A percentile compares a stretch with the other conserved stretches of the same genome.
phyloP scores from a whole-genome alignment of 2,888 invertebrate genomes.

The Trilocha varians region DNA sequence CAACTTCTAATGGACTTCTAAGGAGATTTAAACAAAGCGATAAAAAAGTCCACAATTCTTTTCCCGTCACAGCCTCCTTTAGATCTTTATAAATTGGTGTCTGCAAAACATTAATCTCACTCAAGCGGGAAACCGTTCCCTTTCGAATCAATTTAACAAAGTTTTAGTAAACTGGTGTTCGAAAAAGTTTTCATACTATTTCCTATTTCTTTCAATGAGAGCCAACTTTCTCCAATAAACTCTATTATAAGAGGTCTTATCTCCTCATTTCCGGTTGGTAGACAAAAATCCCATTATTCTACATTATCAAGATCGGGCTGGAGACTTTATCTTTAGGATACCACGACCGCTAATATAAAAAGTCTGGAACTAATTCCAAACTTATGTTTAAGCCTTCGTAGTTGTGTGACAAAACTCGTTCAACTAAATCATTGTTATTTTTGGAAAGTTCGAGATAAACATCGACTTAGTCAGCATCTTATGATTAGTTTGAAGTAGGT shows the following conservation, averaged over 20 bases:
- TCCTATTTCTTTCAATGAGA: conserved; percentile 52
- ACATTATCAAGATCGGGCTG: conserved; percentile 50
- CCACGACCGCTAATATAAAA: conserved; percentile 25
- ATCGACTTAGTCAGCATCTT: too few species aligned
- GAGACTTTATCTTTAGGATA: conserved; percentile 39
- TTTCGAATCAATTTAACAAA: conserved; percentile 45
- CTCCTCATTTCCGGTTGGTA: conserved; percentile 44
- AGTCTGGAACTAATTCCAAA: conserved; percentile 19
- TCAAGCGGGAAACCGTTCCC: conserved; percentile 16
- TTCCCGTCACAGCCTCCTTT: conserved; percentile 5
- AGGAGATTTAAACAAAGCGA: neutral
- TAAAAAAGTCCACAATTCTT: neutral
- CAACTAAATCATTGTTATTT: neutral
- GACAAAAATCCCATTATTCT: conserved; percentile 55
- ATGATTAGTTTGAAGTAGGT: too few species aligned
- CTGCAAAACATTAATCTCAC: conserved; percentile 33
- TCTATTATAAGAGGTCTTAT: conserved; percentile 48
- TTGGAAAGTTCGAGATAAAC: neutral
- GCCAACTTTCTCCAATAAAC: conserved; percentile 51
- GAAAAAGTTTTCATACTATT: conserved; percentile 27
- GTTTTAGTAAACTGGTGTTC: conserved; percentile 30
- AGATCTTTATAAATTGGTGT: conserved; percentile 15
- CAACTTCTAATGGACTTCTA: neutral
- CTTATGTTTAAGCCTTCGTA: neutral
- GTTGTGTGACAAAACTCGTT: neutral